Evolutionary conservation across 2,888 invertebrate species (phyloP).

Genomic region (Pammene aurita): DNA sequence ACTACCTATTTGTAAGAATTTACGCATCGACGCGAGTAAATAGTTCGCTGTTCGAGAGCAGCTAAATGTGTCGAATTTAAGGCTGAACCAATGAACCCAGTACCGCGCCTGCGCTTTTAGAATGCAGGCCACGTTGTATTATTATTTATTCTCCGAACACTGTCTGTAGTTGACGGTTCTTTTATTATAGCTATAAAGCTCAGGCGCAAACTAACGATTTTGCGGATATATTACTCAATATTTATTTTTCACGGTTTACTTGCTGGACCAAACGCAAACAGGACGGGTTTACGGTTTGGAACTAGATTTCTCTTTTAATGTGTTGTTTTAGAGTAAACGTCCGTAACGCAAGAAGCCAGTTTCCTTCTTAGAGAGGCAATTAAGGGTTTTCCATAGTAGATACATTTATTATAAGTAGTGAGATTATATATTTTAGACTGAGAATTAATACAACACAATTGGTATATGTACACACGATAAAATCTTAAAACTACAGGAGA

Average conservation of each 20-base stretch:
- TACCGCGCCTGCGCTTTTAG: conserved; percentile 63
- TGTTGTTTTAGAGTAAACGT: conserved; percentile 28
- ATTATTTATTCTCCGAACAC: conserved; percentile 73
- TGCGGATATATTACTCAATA: conserved; percentile 77
- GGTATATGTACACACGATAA: conserved; percentile 3
- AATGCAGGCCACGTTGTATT: conserved; percentile 68
- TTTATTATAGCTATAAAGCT: conserved; percentile 79
- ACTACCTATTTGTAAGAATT: conserved; percentile 59
- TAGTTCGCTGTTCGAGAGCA: conserved; percentile 56
- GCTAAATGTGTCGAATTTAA: conserved; percentile 66
- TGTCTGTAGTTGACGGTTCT: conserved; percentile 76
- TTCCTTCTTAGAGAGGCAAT: conserved; percentile 6
- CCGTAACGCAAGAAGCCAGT: conserved; percentile 27
- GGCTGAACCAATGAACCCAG: conserved; percentile 63
- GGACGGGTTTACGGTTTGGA: conserved; percentile 60
- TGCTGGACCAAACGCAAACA: conserved; percentile 64
- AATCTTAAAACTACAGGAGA: neutral
- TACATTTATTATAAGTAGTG: neutral
- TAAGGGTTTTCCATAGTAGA: neutral
- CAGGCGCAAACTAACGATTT: conserved; percentile 73
- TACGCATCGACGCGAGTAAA: conserved; percentile 59
- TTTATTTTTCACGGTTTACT: conserved; percentile 79
- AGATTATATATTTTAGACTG: neutral
- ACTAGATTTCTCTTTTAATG: conserved; percentile 56
- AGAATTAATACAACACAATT: neutral